Conservation (phyloP, 2,113 vertebrate genomes). For the Parotia lawesii region DNA sequence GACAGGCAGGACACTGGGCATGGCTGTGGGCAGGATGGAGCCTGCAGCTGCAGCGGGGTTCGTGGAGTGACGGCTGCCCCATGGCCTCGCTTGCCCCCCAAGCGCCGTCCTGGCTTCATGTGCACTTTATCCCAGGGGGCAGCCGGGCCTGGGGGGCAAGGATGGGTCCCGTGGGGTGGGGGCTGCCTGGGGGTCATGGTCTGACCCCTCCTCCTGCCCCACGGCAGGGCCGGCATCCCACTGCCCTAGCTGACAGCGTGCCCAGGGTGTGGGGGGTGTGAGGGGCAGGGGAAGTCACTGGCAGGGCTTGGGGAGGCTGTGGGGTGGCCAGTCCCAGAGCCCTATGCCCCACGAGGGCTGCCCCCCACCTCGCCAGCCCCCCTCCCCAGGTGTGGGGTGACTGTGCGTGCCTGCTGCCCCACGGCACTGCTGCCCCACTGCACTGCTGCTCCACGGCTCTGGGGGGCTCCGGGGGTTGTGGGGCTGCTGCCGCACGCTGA, state of each 20-base stretch:
- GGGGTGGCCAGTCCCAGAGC: not conserved
- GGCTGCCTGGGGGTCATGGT: not conserved
- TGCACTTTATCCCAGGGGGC: slow-evolving; percentile 24
- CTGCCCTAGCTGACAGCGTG: not conserved
- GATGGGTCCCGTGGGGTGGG: not conserved
- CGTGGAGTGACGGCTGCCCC: not conserved
- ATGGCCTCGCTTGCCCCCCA: not conserved
- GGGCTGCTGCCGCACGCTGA: not conserved
- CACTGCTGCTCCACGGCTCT: not conserved
- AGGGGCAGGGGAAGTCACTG: not conserved
- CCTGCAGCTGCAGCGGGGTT: not conserved
- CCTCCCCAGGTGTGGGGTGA: not conserved
- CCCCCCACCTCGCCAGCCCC: not conserved
- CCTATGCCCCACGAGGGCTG: not conserved
- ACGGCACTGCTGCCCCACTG: not conserved
- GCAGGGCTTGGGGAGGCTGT: not conserved
- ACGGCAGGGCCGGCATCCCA: not conserved
- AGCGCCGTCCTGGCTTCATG: not conserved
- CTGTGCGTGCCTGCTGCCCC: not conserved
- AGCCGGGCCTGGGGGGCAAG: not conserved
- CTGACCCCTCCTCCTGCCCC: not conserved
- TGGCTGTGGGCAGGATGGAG: not conserved
- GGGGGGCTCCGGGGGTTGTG: not conserved
- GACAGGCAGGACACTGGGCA: not conserved
- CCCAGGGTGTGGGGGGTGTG: not conserved